Percentiles rank a stretch among this genome's conserved stretches.
These are phyloP conservation scores for Limnephilus rhombicus DNA, from an alignment of 2,888 invertebrate genomes.

Conservation along the genomic window DNA sequence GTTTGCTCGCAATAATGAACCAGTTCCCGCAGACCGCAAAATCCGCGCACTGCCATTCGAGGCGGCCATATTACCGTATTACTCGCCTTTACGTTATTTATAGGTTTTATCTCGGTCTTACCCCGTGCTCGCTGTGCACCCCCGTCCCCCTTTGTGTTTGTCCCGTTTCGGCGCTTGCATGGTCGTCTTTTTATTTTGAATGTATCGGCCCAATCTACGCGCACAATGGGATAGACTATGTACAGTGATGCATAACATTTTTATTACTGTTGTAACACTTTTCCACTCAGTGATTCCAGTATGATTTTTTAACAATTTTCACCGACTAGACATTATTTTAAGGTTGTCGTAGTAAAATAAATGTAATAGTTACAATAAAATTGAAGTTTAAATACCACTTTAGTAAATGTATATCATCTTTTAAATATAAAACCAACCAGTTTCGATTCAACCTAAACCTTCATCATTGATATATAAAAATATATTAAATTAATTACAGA, in stretches of 20 bases:
- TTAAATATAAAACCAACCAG: too few relatives aligned
- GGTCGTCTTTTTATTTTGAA: conserved; percentile 35
- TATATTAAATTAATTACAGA: too few relatives aligned
- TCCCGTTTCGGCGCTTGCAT: conserved; percentile 47
- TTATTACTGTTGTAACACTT: not conserved
- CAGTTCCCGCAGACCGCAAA: conserved; percentile 56
- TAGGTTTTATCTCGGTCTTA: conserved; percentile 50
- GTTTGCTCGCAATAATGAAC: conserved; percentile 49
- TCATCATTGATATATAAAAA: too few relatives aligned
- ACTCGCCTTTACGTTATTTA: conserved; percentile 58
- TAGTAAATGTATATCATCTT: too few relatives aligned
- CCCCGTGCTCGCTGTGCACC: conserved; percentile 26
- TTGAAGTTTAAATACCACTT: too few relatives aligned
- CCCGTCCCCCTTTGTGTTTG: conserved; percentile 44
- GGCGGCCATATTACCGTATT: conserved; percentile 31
- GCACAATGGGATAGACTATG: conserved; percentile 51
- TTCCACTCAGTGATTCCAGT: not conserved
- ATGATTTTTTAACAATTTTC: not conserved
- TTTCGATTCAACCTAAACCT: too few relatives aligned
- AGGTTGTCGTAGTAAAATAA: too few relatives aligned
- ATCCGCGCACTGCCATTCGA: not conserved
- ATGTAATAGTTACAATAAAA: too few relatives aligned
- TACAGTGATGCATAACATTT: not conserved
- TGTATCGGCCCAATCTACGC: conserved; percentile 56
- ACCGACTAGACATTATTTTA: not conserved